Evolutionary conservation across 2,888 invertebrate species (phyloP).

Genomic region (Blastobasis lacticolella): DNA sequence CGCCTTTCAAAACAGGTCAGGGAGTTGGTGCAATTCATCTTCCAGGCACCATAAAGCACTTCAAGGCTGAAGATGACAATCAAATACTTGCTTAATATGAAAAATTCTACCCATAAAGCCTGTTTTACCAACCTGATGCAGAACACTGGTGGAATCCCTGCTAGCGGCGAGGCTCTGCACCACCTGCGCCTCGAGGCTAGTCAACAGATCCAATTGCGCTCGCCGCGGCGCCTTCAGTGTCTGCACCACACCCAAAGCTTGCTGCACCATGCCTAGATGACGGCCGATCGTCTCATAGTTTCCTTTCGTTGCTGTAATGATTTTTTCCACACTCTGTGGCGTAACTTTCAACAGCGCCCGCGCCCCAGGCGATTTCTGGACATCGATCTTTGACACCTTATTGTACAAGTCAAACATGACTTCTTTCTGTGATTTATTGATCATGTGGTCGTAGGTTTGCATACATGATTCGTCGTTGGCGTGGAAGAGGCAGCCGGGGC

Average conservation of each 20-base stretch:
- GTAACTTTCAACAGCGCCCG: conserved; percentile 60
- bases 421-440: conserved; percentile 67
- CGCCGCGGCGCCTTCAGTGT: conserved; percentile 72
- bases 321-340: conserved; percentile 64
- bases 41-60: no score
- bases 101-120: background rate
- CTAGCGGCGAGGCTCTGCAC: conserved; percentile 71
- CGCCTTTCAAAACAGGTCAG: no score
- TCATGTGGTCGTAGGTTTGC: conserved; percentile 63
- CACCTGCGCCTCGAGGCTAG: conserved; percentile 77
- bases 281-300: conserved; percentile 48
- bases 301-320: conserved; percentile 58
- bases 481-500: conserved; percentile 58
- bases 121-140: conserved; percentile 53
- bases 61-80: no score
- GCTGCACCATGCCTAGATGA: conserved; percentile 56
- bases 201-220: conserved; percentile 71
- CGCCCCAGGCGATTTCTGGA: conserved; percentile 56
- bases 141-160: conserved; percentile 71
- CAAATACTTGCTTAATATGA: no score
- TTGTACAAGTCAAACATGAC: conserved; percentile 68
- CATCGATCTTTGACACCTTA: conserved; percentile 57
- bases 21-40: no score
- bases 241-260: conserved; percentile 68
- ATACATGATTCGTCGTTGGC: conserved; percentile 46